Base-by-base conservation (phyloP, 1,140 invertebrate species). In the Nasonia longicornis region DNA sequence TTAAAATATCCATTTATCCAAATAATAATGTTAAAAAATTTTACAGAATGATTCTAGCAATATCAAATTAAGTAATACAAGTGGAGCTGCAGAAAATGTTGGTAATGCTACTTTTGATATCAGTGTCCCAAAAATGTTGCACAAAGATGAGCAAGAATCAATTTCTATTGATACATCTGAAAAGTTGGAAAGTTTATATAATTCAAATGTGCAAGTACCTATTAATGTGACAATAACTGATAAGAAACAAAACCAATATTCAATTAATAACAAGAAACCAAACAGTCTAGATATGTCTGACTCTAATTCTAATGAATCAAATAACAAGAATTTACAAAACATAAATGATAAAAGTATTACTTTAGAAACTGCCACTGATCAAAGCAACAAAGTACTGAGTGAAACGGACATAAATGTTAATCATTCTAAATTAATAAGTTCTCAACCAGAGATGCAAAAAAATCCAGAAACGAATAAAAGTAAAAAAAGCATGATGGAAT, bases 191-290 rank as follows among this genome's bases (percentile, higher is more conserved):
- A 89, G 84, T 70, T 38, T 84, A 16, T 87, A 85, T 1, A 86
- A 87, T 14, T 84, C 87, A 11, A 86, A 84, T 81, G 77, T 86
- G 38, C 84, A 87, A 73, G 82, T 88, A 78, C 89, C 90, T 80
- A 87, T 89, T 84, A 89, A 90, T 73, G 86, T 88, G 85, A 90
- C 89, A 87, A 89, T 90, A 89, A 87, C 85, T 16, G 87, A 89
- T 77, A 88, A 89, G 42, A 88, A 88, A 82, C 85, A 85, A 80
- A 82, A 64, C 31, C 83, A 86, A 38, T 71, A 86, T 48, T 70
- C 26, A 22, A 0, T 67, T 48, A 67, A 73, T 14, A 77, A 77
- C 42, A 42, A 82, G 22, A 38, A 7, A 63, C 20, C 10, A 48
- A 63, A 78, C 38, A 66, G 6, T 78, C 2, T 58, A 66, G 31